Evolutionary conservation across 1,140 invertebrate species (phyloP), one percentile per base, ranked within the genome.

Genomic region (Reticulitermes speratus): DNA sequence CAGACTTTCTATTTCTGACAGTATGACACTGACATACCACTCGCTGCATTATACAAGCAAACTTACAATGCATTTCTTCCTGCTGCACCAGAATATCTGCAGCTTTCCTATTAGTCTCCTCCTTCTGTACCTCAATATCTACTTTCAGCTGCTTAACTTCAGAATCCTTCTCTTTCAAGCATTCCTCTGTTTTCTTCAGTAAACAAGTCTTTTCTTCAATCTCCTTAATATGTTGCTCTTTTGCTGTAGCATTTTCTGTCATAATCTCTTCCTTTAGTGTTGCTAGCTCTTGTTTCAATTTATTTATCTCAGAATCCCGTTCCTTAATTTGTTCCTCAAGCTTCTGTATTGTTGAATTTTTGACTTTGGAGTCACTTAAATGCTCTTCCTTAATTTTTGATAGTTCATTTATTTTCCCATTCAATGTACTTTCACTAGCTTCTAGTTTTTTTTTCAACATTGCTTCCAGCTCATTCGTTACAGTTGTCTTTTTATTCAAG

Each of bases 241-340:
- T 86, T 23, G 55, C 32, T 59, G 75, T n/a, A 81, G 85, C 69
- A 30, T 52, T 16, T 32, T 45, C 81, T 44, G 38, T 82, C 21
- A 59, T 44, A 30, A 75, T 55, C 38, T 87, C 52, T 85, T 82
- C 69, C 55, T 87, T 86, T 23, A 87, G 44, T 30, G 69, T n/a
- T 65, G 52, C 81, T 11, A 87, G 88, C 88, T 93, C 91, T 83
- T 88, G 89, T 75, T 91, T 90, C 81, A 91, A 88, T 88, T 92
- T 92, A 52, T 93, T 91, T 85, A 89, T 90, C 88, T 93, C 92
- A 21, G 89, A 88, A 87, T 92, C 90, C 85, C 92, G 91, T 82
- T 90, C 88, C 86, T 92, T 90, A 1, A 92, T 87, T 88, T 92
- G 90, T 83, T 90, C 87, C 30, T 91, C 90, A 52, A 91, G 87